Evolutionary conservation across 2,797 vertebrate species (phyloP).

Genomic region (Pseudochromis fuscus): DNA sequence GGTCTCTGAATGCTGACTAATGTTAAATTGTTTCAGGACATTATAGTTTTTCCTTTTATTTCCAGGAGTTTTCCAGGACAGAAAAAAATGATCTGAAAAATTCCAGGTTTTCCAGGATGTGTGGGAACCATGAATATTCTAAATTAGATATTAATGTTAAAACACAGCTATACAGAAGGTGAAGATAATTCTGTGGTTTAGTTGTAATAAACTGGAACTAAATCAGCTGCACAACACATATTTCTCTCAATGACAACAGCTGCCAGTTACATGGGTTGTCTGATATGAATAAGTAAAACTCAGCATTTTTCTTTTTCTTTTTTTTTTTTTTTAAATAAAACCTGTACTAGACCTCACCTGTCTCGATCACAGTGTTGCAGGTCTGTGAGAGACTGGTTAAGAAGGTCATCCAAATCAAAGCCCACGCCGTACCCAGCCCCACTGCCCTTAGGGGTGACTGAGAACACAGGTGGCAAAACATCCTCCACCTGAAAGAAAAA

Average conservation of each 20-base stretch:
- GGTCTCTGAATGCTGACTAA: too few species aligned
- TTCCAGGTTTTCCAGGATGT: too few species aligned
- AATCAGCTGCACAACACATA: neutral
- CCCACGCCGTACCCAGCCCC: slow-evolving; percentile 95
- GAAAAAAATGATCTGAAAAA: too few species aligned
- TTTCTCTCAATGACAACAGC: neutral
- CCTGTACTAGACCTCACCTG: slow-evolving; percentile 79
- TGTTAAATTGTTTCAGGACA: too few species aligned
- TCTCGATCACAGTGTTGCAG: slow-evolving; percentile 90
- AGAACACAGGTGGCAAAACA: slow-evolving; percentile 92
- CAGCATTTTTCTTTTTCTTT: neutral
- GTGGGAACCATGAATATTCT: too few species aligned
- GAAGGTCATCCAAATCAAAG: slow-evolving; percentile 94
- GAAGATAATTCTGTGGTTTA: too few species aligned
- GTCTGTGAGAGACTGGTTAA: slow-evolving; percentile 93
- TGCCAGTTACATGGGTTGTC: neutral
- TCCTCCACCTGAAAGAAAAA: slow-evolving; percentile 90
- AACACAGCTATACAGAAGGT: too few species aligned
- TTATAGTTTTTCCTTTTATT: too few species aligned
- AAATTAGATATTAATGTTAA: too few species aligned
- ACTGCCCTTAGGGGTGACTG: slow-evolving; percentile 95
- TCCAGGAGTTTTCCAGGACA: too few species aligned
- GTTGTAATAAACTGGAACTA: neutral
- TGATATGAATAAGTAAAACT: neutral
- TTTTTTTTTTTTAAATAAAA: neutral